Conservation (phyloP, 2,113 vertebrate species). For the Struthidea cinerea region DNA sequence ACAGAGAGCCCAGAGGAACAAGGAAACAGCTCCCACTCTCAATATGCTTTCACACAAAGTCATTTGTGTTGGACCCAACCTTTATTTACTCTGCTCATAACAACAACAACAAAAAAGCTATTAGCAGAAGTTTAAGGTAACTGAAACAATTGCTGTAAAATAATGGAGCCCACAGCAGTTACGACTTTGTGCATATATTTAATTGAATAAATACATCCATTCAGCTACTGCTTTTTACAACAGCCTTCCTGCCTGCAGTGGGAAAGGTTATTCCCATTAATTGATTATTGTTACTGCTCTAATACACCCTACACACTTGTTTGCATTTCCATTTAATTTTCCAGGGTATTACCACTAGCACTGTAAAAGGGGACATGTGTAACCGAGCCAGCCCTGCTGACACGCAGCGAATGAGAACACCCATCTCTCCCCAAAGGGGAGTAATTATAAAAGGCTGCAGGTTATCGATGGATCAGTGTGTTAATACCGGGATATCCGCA, state of each 20-base stretch:
- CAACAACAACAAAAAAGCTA: not conserved
- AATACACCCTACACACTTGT: not conserved
- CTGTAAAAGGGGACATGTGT: not conserved
- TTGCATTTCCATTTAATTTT: constrained; percentile 31
- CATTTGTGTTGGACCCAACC: not conserved
- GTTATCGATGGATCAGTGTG: not conserved
- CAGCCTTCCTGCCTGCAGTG: not conserved
- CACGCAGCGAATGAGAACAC: not conserved
- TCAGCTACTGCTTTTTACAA: not conserved
- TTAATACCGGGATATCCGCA: not conserved
- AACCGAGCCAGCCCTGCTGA: not conserved
- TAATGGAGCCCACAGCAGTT: not conserved
- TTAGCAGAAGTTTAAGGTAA: constrained; percentile 6
- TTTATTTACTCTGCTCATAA: constrained; percentile 6
- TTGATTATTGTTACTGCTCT: constrained; percentile 7
- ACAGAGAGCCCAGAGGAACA: not conserved
- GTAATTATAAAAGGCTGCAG: not conserved
- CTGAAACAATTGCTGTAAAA: not conserved
- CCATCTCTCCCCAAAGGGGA: not conserved
- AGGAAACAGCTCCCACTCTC: not conserved
- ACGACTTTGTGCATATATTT: not conserved
- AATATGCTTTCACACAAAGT: not conserved
- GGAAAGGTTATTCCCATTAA: constrained; percentile 17
- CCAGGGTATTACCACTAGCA: not conserved
- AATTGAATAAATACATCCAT: constrained; percentile 44